A percentile compares a stretch with the other conserved stretches of the same genome.
phyloP scores from a whole-genome alignment of 2,113 vertebrate species.

The Neolamprologus longior region DNA sequence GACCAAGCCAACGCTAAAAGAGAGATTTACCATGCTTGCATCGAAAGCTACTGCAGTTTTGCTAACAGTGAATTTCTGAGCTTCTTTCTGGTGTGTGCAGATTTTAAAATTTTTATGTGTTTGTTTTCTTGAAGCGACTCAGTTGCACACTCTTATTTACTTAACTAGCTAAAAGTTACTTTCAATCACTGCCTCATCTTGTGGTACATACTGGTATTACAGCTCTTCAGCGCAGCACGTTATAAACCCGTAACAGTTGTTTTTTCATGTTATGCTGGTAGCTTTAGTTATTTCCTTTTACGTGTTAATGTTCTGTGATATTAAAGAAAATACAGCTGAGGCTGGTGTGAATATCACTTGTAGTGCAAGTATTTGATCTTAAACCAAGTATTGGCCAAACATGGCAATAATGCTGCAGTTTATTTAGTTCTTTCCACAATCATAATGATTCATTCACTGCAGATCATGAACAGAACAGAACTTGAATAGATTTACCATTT shows the following conservation, averaged over 20 bases:
- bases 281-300: not conserved
- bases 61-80: not conserved
- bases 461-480: not conserved
- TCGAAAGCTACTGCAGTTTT: not conserved
- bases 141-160: not conserved
- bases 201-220: not conserved
- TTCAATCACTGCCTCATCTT: not conserved
- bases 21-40: not conserved
- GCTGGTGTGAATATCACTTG: not conserved
- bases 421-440: not conserved
- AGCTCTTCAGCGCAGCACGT: not conserved
- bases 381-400: not conserved
- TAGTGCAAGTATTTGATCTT: not conserved
- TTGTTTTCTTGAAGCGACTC: not conserved
- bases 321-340: not conserved
- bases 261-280: not conserved
- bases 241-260: not conserved
- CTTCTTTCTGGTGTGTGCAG: not conserved
- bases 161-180: not conserved
- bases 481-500: not conserved
- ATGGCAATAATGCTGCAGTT: not conserved
- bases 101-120: not conserved
- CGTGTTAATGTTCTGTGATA: not conserved
- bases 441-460: not conserved
- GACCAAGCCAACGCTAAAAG: not conserved